Evolutionary conservation across 1,140 invertebrate genomes (phyloP).

Genomic region (Aphis gossypii): DNA sequence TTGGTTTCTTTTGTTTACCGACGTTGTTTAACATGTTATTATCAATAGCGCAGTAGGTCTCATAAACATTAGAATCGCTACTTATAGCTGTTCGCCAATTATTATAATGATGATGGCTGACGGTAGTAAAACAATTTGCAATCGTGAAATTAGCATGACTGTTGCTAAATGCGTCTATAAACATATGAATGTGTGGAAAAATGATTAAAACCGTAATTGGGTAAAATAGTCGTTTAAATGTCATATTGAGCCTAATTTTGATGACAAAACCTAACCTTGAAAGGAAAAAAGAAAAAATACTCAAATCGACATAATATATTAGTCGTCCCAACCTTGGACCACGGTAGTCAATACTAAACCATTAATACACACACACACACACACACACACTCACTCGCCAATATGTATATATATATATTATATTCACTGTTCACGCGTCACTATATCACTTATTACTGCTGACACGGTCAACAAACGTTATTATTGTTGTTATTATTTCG

Average conservation of each 20-base stretch:
- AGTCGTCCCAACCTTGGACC: neutral
- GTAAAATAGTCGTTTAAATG: neutral
- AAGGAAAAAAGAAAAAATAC: neutral
- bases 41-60: neutral
- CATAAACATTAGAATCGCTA: neutral
- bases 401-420: neutral
- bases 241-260: neutral
- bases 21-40: neutral
- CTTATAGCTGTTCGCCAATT: neutral
- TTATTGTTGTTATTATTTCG: neutral
- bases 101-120: neutral
- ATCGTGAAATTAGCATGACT: neutral
- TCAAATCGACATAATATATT: neutral
- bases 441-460: neutral
- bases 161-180: neutral
- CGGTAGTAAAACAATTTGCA: neutral
- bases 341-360: neutral
- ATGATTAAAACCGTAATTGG: neutral
- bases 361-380: neutral
- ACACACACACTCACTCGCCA: neutral
- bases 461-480: neutral
- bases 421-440: neutral
- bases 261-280: neutral
- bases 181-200: neutral
- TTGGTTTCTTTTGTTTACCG: neutral